Evolutionary conservation across 2,797 vertebrate species (phyloP).

Genomic region (Sebastes matsubarae): DNA sequence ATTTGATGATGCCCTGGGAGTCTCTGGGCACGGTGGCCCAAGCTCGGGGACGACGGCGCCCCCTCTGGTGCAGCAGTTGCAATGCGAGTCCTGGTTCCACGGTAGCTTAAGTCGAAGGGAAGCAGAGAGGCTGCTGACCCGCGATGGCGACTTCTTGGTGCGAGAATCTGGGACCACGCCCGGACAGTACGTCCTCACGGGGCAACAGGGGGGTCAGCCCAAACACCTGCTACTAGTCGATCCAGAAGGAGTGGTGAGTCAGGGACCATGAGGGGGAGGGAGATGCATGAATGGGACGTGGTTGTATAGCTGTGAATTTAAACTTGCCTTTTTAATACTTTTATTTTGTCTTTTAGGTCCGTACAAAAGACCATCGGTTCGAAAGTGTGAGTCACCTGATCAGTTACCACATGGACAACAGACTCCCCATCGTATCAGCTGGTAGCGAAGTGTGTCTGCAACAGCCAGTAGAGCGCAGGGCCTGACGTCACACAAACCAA

Average conservation of each 20-base stretch:
- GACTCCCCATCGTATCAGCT: constrained; percentile 95
- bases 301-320: background rate
- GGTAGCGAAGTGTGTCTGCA: constrained; percentile 97
- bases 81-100: constrained; percentile 94
- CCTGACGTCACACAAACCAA: constrained; percentile 73
- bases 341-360: constrained; percentile 81
- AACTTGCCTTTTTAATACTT: background rate
- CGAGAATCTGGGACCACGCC: constrained; percentile 95
- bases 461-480: constrained; percentile 93
- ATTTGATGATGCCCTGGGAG: constrained; percentile 93
- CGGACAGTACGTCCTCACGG: constrained; percentile 96
- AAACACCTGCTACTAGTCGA: constrained; percentile 97
- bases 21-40: constrained; percentile 69
- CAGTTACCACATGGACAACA: constrained; percentile 99
- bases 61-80: constrained; percentile 93
- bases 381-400: constrained; percentile 98
- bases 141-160: constrained; percentile 96
- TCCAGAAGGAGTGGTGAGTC: constrained; percentile 96
- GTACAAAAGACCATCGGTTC: constrained; percentile 97
- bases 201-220: constrained; percentile 93
- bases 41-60: constrained; percentile 73
- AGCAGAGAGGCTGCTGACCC: constrained; percentile 90
- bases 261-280: background rate
- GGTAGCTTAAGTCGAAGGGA: constrained; percentile 92
- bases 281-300: background rate